Percentiles rank a stretch among this genome's conserved stretches.
These are phyloP conservation scores for Microdon myrmicae DNA, from an alignment of 2,888 invertebrate species.

Conservation along the genomic window DNA sequence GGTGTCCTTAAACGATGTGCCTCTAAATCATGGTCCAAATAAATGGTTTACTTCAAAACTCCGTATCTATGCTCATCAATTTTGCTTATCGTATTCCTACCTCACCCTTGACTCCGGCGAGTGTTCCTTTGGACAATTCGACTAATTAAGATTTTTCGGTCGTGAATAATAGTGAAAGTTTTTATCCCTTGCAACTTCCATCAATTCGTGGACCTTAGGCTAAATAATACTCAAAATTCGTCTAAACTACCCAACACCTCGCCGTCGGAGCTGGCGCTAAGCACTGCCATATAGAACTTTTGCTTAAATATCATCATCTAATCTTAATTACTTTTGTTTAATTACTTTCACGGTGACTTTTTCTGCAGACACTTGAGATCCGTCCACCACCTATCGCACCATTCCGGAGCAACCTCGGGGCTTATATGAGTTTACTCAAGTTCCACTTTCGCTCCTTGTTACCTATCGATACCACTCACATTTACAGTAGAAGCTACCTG, in stretches of 20 bases:
- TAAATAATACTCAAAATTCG: conserved; percentile 33
- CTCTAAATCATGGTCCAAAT: conserved; percentile 21
- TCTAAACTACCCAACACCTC: conserved; percentile 1
- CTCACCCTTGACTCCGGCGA: background rate
- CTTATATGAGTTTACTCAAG: conserved; percentile 22
- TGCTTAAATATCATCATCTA: conserved; percentile 53
- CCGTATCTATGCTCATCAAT: conserved; percentile 38
- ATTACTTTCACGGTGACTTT: conserved; percentile 63
- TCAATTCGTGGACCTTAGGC: conserved; percentile 43
- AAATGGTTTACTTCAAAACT: conserved; percentile 29
- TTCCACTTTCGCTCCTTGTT: conserved; percentile 5
- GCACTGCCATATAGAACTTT: conserved; percentile 17
- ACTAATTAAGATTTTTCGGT: conserved; percentile 34
- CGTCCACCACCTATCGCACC: too few species aligned
- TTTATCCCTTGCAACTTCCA: conserved; percentile 42
- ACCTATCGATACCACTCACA: conserved; percentile 25
- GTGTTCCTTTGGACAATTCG: conserved; percentile 16
- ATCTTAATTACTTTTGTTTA: conserved; percentile 68
- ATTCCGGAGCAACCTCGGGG: conserved; percentile 34
- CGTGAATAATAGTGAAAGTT: conserved; percentile 47
- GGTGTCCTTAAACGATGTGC: conserved; percentile 5
- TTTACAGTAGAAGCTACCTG: conserved; percentile 33
- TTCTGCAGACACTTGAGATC: conserved; percentile 8
- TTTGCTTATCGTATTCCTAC: conserved; percentile 31
- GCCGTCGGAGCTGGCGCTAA: conserved; percentile 6